Conservation (phyloP, 2,888 invertebrate genomes). For the Lingula anatina region DNA sequence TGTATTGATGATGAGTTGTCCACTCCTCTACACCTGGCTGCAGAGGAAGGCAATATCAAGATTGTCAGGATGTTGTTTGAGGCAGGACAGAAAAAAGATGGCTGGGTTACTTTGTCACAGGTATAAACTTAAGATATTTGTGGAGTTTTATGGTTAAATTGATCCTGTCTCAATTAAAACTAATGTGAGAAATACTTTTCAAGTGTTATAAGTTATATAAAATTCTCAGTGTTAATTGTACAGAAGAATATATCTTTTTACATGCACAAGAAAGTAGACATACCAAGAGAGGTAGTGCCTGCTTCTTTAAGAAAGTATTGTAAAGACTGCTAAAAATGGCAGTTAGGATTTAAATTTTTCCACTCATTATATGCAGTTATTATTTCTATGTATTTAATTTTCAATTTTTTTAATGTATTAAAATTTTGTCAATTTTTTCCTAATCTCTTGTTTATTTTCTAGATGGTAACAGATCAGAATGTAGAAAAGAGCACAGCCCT, state of each 20-base stretch:
- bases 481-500: constrained; percentile 79
- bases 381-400: not conserved
- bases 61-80: constrained; percentile 61
- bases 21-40: constrained; percentile 80
- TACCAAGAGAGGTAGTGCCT: too few species aligned
- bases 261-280: too few species aligned
- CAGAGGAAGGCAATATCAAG: constrained; percentile 59
- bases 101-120: constrained; percentile 57
- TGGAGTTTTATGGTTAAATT: not conserved
- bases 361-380: not conserved
- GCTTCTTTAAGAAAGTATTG: too few species aligned
- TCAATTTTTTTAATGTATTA: too few species aligned
- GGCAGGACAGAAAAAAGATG: constrained; percentile 57
- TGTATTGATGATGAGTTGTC: constrained; percentile 52
- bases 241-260: too few species aligned
- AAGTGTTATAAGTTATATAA: too few species aligned
- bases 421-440: too few species aligned
- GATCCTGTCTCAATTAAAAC: too few species aligned
- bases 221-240: too few species aligned
- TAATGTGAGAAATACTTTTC: too few species aligned
- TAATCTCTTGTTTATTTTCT: constrained; percentile 27
- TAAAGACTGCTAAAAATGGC: too few species aligned
- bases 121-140: constrained; percentile 24
- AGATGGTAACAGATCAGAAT: constrained; percentile 70
- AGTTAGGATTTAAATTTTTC: not conserved